phyloP scores from a whole-genome alignment of 2,888 invertebrate genomes.

The Caenorhabditis japonica region DNA sequence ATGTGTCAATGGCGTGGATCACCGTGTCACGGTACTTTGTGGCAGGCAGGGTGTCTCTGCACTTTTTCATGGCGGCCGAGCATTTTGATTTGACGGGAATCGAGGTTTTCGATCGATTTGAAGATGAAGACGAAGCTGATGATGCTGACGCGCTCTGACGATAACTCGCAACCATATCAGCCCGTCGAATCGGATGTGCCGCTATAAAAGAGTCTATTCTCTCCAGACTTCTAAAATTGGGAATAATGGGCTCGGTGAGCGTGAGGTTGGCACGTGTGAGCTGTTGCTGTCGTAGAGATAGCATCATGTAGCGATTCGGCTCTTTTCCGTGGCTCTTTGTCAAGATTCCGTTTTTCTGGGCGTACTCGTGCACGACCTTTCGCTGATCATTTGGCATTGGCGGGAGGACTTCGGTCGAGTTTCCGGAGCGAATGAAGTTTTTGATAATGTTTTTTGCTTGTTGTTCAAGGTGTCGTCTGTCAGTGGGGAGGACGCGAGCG shows the following conservation, averaged over 20 bases:
- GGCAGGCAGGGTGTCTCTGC: constrained; percentile 65
- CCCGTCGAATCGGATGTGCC: too few relatives aligned
- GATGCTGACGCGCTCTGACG: too few relatives aligned
- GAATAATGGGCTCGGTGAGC: constrained; percentile 16
- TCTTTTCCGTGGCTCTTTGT: constrained; percentile 57
- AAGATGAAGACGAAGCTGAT: too few relatives aligned
- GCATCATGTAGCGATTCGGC: constrained; percentile 45
- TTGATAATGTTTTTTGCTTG: constrained; percentile 12
- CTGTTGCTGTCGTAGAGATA: constrained; percentile 10
- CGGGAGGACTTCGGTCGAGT: not conserved
- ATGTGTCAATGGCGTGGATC: constrained; percentile 54
- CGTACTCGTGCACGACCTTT: constrained; percentile 63
- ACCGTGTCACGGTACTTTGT: constrained; percentile 47
- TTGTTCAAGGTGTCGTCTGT: not conserved
- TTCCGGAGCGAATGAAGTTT: constrained; percentile 7
- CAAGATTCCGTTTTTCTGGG: constrained; percentile 45
- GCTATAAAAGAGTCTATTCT: constrained; percentile 24
- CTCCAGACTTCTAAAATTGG: not conserved
- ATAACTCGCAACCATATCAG: too few relatives aligned
- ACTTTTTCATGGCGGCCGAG: too few relatives aligned
- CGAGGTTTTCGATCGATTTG: too few relatives aligned
- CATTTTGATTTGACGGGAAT: too few relatives aligned
- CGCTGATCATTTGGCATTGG: constrained; percentile 54
- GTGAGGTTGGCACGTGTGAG: not conserved
- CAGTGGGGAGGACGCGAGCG: not conserved